A percentile compares a stretch with the other conserved stretches of the same genome.
Evolutionary conservation across 2,797 vertebrate species (phyloP).

Genomic region (Cirrhinus mrigala): DNA sequence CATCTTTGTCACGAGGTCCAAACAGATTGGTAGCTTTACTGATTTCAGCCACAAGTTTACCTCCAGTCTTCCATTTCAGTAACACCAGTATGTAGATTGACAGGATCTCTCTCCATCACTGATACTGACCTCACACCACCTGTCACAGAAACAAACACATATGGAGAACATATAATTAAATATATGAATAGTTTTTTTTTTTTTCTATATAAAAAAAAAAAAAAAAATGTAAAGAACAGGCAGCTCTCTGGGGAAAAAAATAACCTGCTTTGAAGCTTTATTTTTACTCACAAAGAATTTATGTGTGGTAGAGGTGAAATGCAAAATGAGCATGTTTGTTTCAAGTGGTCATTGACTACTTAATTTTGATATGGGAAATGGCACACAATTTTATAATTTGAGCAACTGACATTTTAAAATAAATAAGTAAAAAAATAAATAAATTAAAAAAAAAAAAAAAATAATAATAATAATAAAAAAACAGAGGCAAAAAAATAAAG

Average conservation of each 20-base stretch:
- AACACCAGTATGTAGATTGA: neutral
- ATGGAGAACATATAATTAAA: neutral
- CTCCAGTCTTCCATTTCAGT: neutral
- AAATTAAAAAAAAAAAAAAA: too few relatives aligned
- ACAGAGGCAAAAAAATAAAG: too few relatives aligned
- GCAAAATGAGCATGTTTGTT: too few relatives aligned
- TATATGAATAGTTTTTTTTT: neutral
- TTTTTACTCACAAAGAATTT: neutral
- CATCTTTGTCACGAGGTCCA: accelerated
- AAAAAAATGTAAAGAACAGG: neutral
- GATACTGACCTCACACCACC: accelerated
- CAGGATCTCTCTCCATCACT: neutral
- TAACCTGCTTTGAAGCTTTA: neutral
- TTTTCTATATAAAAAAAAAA: too few relatives aligned
- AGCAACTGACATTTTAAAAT: too few relatives aligned
- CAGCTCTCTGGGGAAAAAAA: too few relatives aligned
- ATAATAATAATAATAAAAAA: too few relatives aligned
- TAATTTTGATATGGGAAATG: too few relatives aligned
- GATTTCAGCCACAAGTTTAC: neutral
- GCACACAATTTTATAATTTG: too few relatives aligned
- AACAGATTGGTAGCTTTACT: neutral
- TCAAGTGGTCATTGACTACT: too few relatives aligned
- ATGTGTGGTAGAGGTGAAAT: neutral
- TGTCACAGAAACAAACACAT: neutral
- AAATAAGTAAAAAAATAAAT: too few relatives aligned